These are phyloP conservation scores for Augochlorella aurata DNA, from an alignment of 2,888 invertebrate species.

Conservation along the genomic window DNA sequence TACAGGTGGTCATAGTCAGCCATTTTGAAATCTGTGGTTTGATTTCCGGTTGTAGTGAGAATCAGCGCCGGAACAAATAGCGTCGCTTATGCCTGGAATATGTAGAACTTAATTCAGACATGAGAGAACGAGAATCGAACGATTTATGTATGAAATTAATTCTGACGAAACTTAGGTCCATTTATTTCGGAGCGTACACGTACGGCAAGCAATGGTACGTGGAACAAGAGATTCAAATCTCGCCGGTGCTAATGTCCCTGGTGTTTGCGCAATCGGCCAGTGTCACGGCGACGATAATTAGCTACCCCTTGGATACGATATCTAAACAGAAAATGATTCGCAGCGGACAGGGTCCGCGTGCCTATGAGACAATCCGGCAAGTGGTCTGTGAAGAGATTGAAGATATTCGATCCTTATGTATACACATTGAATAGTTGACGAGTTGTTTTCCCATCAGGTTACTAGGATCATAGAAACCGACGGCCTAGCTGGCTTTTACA, in stretches of 20 bases:
- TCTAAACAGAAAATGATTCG: conserved; percentile 50
- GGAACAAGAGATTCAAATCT: background rate
- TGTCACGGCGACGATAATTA: conserved; percentile 10
- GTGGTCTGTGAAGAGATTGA: conserved; percentile 29
- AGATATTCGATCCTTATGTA: too few relatives aligned
- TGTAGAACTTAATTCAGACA: background rate
- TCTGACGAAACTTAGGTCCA: conserved; percentile 12
- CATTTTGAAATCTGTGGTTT: background rate
- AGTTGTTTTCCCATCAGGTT: conserved; percentile 12
- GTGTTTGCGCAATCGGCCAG: conserved; percentile 29
- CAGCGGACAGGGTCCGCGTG: conserved; percentile 32
- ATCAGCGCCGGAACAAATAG: background rate
- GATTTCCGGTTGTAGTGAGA: background rate
- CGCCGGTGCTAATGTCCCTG: conserved; percentile 34
- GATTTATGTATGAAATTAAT: background rate
- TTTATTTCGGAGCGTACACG: conserved; percentile 39
- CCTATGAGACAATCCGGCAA: background rate
- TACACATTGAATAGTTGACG: too few relatives aligned
- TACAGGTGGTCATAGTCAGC: conserved; percentile 33
- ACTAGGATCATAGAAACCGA: conserved; percentile 28
- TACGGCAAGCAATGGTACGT: conserved; percentile 25
- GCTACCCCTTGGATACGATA: conserved; percentile 55
- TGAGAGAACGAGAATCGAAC: background rate
- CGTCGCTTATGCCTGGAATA: too few relatives aligned
- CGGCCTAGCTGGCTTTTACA: conserved; percentile 39